Base-by-base conservation (phyloP, 2,888 invertebrate species). In the Phytoseiulus persimilis region DNA sequence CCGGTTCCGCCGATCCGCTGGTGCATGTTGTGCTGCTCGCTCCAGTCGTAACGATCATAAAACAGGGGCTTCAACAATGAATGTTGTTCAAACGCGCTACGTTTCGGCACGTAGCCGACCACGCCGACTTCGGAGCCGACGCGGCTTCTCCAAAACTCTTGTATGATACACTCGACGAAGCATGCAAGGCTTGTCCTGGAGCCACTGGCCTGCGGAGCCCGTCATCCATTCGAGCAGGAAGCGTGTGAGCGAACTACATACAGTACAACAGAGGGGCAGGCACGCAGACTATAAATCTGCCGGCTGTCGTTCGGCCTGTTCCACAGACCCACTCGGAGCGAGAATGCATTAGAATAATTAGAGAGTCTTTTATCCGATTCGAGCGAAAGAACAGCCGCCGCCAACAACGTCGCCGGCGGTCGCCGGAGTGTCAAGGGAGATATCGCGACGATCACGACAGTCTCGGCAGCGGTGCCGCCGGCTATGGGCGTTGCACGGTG, bases 221-320 rank as follows among this genome's bases (percentile, higher is more conserved):
- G 39, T 65, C 65, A 65, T 65, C 65, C 65, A 65, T 23, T 65
- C 65, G 65, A 65, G 65, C 65, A 65, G 65, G 65, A 65, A 65
- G 65, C 65, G 65, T 65, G 65, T 65, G 65, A 65, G 65, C 65
- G 5, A 65, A 28, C 65, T 14, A 65, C 65, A 6, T 6, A 65
- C 65, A 65, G 65, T 65, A 65, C 65, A 65, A 65, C 65, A 65
- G 65, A 65, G 65, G 65, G 18, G 65, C 65, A 65, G 18, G 65
- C 65, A 65, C 65, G 65, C 65, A 65, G 65, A 65, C 65, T 65
- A 65, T 65, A 65, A 65, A 65, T 65, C 65, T 65, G 65, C 65
- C 65, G 65, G 65, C 65, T 65, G 65, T 65, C 65, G 65, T 65
- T 65, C 65, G 65, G 65, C 65, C 65, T 23, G 65, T 65, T 65